phyloP scores from a whole-genome alignment of 1,140 invertebrate species.

The Hypothenemus hampei region DNA sequence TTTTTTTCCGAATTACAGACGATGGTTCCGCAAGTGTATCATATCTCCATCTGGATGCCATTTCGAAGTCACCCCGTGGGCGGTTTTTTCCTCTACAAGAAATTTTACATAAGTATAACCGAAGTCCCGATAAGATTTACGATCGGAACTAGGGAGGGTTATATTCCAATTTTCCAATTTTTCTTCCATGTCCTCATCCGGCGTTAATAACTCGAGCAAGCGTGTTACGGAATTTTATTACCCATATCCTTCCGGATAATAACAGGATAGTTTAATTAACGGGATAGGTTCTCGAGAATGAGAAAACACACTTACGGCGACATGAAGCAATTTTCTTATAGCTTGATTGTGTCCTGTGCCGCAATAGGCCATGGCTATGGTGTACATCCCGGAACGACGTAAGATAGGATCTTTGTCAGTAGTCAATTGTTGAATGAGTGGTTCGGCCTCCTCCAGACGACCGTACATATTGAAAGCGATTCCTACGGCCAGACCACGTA shows the following conservation, averaged over 20 bases:
- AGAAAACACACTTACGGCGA: slow-evolving; percentile 91
- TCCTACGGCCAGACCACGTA: slow-evolving; percentile 90
- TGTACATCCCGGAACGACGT: slow-evolving; percentile 93
- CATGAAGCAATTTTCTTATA: slow-evolving; percentile 89
- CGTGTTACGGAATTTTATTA: background rate
- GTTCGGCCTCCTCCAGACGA: slow-evolving; percentile 91
- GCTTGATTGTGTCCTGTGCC: slow-evolving; percentile 97
- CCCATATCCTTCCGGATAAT: no score
- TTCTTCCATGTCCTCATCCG: no score
- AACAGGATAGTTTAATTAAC: no score
- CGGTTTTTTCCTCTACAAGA: background rate
- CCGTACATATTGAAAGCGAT: slow-evolving; percentile 97
- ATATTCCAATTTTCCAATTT: slow-evolving; percentile 5
- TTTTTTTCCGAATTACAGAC: slow-evolving; percentile 1
- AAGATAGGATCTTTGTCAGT: slow-evolving; percentile 83
- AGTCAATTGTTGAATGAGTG: slow-evolving; percentile 81
- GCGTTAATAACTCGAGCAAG: no score
- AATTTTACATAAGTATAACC: slow-evolving; percentile 1
- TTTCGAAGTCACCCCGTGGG: background rate
- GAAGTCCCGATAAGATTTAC: slow-evolving; percentile 9
- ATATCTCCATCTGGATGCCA: background rate
- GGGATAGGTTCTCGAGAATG: no score
- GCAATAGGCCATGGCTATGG: slow-evolving; percentile 97
- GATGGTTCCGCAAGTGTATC: background rate
- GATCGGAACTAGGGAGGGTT: no score